These are phyloP conservation scores for Prorops nasuta DNA, from an alignment of 1,140 invertebrate genomes.

Conservation along the genomic window DNA sequence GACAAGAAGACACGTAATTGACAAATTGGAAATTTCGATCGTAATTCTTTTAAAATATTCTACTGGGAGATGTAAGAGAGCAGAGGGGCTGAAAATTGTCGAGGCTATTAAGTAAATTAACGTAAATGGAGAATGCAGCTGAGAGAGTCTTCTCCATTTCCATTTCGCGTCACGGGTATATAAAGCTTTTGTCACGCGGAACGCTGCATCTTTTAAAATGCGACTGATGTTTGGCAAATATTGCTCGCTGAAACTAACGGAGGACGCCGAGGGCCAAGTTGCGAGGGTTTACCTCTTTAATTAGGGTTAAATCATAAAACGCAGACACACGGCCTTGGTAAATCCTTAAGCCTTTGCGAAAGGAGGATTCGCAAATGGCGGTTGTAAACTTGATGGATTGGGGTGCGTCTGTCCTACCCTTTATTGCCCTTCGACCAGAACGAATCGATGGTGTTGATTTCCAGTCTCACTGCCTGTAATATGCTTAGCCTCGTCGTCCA, in stretches of 20 bases:
- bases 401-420: conserved; percentile 16
- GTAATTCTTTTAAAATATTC: no score
- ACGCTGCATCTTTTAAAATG: no score
- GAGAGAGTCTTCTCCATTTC: no score
- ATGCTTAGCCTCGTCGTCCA: no score
- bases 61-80: no score
- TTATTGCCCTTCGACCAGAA: conserved; percentile 23
- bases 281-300: conserved; percentile 44
- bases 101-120: no score
- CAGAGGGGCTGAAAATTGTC: no score
- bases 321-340: conserved; percentile 26
- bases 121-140: no score
- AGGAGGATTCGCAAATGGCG: conserved; percentile 39
- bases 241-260: conserved; percentile 14
- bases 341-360: conserved; percentile 37
- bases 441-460: conserved; percentile 21
- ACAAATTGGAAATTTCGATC: no score
- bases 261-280: conserved; percentile 13
- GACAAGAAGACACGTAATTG: no score
- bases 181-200: no score
- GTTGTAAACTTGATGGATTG: conserved; percentile 44
- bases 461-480: neutral
- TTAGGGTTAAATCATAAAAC: conserved; percentile 51
- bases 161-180: no score
- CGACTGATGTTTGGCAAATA: conserved; percentile 18